Conservation (phyloP, 2,888 invertebrate species). For the Agelastica alni region DNA sequence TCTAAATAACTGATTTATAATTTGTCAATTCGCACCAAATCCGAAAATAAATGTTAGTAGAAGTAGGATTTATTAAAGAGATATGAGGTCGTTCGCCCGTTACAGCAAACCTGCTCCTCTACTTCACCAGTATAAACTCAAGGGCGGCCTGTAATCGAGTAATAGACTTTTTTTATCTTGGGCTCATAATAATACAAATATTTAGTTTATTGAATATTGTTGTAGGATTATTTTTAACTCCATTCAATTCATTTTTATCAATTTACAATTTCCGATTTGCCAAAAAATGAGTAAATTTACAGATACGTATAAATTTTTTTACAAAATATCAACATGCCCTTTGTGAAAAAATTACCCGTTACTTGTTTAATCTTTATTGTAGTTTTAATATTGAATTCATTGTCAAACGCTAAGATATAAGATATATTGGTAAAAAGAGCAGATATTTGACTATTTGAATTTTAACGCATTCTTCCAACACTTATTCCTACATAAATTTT, state of each 20-base stretch:
- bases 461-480: no score
- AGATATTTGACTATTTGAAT: no score
- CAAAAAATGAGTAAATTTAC: not conserved
- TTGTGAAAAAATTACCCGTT: no score
- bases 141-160: constrained; percentile 37
- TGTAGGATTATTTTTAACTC: not conserved
- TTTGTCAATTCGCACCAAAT: constrained; percentile 9
- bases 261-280: not conserved
- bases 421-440: no score
- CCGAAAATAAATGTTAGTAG: not conserved
- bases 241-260: not conserved
- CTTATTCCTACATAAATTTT: no score
- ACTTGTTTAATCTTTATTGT: no score
- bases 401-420: no score
- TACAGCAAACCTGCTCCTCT: constrained; percentile 49
- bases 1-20: no score
- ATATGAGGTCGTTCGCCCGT: constrained; percentile 49
- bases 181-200: constrained; percentile 9
- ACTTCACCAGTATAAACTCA: constrained; percentile 46
- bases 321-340: no score
- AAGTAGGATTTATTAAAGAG: constrained; percentile 20
- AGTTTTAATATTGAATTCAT: no score
- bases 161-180: no score
- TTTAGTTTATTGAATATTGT: constrained; percentile 2
- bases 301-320: no score